These are phyloP conservation scores for Dascyllus trimaculatus DNA, from an alignment of 2,113 vertebrate species.

Conservation along the genomic window DNA sequence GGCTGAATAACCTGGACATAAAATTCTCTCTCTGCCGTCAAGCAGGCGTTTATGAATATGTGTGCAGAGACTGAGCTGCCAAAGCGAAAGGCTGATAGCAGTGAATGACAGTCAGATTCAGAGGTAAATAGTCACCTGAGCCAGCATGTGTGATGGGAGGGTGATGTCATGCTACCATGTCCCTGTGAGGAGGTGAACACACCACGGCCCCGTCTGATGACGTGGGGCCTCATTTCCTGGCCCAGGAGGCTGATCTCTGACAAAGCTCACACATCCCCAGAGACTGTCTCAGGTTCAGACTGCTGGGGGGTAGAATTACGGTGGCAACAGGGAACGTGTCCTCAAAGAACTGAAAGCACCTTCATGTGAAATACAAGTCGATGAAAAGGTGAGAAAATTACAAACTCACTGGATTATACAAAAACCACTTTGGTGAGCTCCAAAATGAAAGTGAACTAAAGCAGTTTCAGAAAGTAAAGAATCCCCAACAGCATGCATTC, in stretches of 20 bases:
- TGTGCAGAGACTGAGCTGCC: neutral
- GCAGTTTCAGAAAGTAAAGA: too few relatives aligned
- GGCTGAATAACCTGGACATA: conserved; percentile 10
- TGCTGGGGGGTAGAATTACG: conserved; percentile 22
- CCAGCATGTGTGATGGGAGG: conserved; percentile 16
- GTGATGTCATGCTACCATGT: conserved; percentile 37
- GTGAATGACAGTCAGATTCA: conserved; percentile 28
- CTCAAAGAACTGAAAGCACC: neutral
- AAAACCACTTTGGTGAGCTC: neutral
- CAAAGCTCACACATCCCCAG: conserved; percentile 5
- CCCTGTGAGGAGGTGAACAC: conserved; percentile 16
- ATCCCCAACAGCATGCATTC: too few relatives aligned
- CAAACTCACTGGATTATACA: neutral
- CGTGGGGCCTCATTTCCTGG: conserved; percentile 24
- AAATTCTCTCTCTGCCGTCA: neutral
- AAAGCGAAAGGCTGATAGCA: conserved; percentile 1
- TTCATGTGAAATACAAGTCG: neutral
- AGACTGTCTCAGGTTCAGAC: neutral
- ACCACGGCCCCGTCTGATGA: conserved; percentile 16
- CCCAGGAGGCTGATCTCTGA: conserved; percentile 13
- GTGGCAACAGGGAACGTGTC: neutral
- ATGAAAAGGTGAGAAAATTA: conserved; percentile 4
- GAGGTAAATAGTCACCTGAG: conserved; percentile 11
- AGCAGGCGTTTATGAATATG: neutral
- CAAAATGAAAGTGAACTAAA: neutral